A percentile compares a stretch with the other conserved stretches of the same genome.
Conservation (phyloP, 2,113 vertebrate genomes). For the Lagenorhynchus albirostris region DNA sequence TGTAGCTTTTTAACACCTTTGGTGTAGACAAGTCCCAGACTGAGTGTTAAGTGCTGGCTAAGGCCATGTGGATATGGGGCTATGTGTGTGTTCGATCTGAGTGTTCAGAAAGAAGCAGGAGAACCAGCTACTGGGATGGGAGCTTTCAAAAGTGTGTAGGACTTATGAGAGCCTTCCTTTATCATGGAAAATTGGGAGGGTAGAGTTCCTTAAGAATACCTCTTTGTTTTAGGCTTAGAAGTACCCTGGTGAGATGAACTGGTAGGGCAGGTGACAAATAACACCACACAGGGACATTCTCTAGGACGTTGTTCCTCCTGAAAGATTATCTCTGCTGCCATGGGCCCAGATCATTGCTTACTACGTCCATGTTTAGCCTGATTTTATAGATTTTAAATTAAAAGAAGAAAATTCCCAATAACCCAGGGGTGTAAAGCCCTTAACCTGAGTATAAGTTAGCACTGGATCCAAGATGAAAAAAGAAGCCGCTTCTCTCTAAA, state of each 20-base stretch:
- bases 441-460: background rate
- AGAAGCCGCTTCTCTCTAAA: background rate
- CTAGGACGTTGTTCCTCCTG: background rate
- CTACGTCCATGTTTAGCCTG: background rate
- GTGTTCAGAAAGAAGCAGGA: background rate
- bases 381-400: slow-evolving; percentile 20
- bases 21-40: background rate
- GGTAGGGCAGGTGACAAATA: background rate
- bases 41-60: background rate
- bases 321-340: background rate
- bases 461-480: background rate
- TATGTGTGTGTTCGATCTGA: background rate
- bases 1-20: background rate
- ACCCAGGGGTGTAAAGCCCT: background rate
- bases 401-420: slow-evolving; percentile 10
- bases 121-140: background rate
- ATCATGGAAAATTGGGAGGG: background rate
- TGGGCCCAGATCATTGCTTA: background rate
- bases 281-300: background rate
- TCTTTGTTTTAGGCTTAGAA: background rate
- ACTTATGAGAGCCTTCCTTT: background rate
- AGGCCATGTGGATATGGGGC: background rate
- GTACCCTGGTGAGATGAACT: background rate
- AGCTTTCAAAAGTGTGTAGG: background rate
- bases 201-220: background rate